Conservation (phyloP, 2,113 vertebrate species). For the Ariopsis seemanni region DNA sequence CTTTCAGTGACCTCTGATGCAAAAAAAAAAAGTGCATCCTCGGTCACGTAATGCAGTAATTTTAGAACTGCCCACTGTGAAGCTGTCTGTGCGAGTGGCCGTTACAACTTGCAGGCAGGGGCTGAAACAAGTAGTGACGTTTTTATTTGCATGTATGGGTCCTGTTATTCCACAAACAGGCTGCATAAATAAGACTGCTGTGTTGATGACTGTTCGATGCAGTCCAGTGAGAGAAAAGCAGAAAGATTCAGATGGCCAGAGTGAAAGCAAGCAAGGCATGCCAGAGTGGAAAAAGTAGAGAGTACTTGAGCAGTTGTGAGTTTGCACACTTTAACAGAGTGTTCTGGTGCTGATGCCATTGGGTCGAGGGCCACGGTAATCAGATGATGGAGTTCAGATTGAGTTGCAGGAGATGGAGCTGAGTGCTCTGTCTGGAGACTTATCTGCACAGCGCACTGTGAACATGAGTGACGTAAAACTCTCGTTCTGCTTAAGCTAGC, state of each 20-base stretch:
- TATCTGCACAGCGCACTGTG: not conserved
- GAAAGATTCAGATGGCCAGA: not conserved
- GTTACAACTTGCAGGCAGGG: conserved; percentile 14
- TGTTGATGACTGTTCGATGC: not conserved
- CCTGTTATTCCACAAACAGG: conserved; percentile 11
- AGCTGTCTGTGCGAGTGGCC: conserved; percentile 18
- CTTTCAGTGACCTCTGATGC: not conserved
- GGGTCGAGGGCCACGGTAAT: conserved; percentile 56
- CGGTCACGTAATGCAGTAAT: conserved; percentile 14
- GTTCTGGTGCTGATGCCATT: conserved; percentile 34
- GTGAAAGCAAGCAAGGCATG: not conserved
- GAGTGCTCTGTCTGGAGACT: conserved; percentile 47
- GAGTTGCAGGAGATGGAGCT: conserved; percentile 60
- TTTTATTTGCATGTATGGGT: conserved; percentile 17
- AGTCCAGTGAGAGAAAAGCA: not conserved
- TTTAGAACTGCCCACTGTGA: conserved; percentile 29
- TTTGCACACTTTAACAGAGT: conserved; percentile 33
- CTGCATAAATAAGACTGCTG: not conserved
- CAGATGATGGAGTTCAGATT: conserved; percentile 60
- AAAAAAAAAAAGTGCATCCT: not conserved
- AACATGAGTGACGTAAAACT: conserved; percentile 4
- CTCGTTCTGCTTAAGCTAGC: not conserved
- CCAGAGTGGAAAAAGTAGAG: not conserved
- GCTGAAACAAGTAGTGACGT: conserved; percentile 6
- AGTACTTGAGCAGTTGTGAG: not conserved